phyloP scores from a whole-genome alignment of 2,888 invertebrate species.

The Erebia ligea region DNA sequence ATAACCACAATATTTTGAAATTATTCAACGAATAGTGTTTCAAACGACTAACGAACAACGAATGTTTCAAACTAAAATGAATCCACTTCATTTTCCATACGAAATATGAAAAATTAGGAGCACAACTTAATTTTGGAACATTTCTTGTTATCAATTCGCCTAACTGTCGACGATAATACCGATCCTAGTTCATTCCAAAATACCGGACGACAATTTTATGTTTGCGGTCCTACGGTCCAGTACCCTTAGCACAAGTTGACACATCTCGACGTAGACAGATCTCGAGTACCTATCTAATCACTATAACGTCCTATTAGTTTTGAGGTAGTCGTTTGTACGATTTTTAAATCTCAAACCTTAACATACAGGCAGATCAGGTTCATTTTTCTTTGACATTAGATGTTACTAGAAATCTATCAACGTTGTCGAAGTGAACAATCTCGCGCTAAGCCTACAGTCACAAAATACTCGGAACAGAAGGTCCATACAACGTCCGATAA shows the following conservation, averaged over 20 bases:
- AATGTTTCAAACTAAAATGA: background rate
- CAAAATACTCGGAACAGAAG: no score
- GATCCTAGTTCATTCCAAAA: background rate
- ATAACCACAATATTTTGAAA: background rate
- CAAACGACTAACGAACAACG: no score
- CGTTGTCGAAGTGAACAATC: background rate
- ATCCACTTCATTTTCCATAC: background rate
- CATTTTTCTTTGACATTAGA: background rate
- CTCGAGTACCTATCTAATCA: background rate
- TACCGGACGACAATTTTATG: background rate
- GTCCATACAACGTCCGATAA: no score
- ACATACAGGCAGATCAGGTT: background rate
- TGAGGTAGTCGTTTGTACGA: background rate
- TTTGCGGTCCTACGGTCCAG: conserved; percentile 1
- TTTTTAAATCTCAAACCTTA: background rate
- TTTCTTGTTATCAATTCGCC: background rate
- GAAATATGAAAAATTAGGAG: background rate
- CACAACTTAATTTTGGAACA: background rate
- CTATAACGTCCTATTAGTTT: background rate
- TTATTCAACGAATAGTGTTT: no score
- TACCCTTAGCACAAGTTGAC: background rate
- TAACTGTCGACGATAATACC: background rate
- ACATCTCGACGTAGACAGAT: background rate
- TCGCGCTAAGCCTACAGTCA: background rate
- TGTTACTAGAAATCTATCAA: background rate